A percentile compares a stretch with the other conserved stretches of the same genome.
These are phyloP conservation scores for Formicarius rufipectus DNA, from an alignment of 2,113 vertebrate genomes.

Conservation along the genomic window DNA sequence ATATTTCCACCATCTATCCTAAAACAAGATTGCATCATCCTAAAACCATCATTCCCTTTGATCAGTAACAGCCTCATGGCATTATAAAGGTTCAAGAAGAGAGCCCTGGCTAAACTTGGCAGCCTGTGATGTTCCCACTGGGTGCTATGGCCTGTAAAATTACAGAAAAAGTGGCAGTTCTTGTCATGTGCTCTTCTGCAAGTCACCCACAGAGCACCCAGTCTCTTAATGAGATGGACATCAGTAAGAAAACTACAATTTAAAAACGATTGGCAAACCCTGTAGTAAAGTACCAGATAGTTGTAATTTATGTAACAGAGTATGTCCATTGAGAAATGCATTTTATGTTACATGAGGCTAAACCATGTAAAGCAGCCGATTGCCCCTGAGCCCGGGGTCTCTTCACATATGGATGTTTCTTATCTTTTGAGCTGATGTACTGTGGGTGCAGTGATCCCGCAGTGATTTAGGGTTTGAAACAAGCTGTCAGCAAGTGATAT, in stretches of 20 bases:
- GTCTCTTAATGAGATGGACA: not conserved
- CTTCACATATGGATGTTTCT: not conserved
- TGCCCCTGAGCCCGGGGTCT: not conserved
- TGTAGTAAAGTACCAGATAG: not conserved
- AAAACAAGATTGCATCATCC: not conserved
- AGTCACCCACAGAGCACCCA: not conserved
- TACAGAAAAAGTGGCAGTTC: not conserved
- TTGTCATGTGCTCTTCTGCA: not conserved
- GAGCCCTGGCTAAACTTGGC: fast-evolving
- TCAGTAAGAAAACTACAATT: not conserved
- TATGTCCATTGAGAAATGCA: not conserved
- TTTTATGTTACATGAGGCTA: not conserved
- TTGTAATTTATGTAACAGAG: not conserved
- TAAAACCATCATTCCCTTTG: not conserved
- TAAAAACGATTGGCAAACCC: not conserved
- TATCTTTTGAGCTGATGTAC: not conserved
- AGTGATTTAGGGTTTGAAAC: not conserved
- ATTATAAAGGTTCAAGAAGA: not conserved
- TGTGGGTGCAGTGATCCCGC: not conserved
- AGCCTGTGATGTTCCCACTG: not conserved
- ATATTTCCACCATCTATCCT: not conserved
- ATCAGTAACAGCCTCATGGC: not conserved
- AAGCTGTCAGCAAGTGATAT: not conserved
- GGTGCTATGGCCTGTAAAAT: not conserved
- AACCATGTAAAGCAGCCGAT: not conserved